Conservation (phyloP, 2,797 vertebrate genomes). For the Artibeus jamaicensis region DNA sequence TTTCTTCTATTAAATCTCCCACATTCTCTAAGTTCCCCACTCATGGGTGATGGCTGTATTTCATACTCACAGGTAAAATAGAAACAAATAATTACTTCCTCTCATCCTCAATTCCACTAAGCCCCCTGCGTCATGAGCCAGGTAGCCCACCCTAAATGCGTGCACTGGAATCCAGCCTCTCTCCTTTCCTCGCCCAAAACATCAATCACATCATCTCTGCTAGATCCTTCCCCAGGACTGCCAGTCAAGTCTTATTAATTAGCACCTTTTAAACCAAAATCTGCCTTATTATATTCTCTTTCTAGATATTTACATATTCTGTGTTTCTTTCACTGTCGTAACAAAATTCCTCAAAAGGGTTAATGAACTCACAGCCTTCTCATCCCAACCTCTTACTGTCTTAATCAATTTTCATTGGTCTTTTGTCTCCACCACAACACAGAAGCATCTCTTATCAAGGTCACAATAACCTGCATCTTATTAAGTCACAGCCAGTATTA, state of each 20-base stretch:
- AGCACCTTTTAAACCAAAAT: background rate
- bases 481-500: background rate
- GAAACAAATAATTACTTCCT: background rate
- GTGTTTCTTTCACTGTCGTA: background rate
- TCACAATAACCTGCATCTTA: too few relatives aligned
- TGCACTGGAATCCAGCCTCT: background rate
- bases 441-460: background rate
- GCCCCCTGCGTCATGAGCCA: background rate
- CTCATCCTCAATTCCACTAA: background rate
- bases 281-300: background rate
- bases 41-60: background rate
- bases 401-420: background rate
- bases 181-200: background rate
- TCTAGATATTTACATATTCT: background rate
- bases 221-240: background rate
- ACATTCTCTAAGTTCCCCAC: background rate
- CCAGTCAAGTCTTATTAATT: background rate
- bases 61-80: background rate
- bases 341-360: background rate
- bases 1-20: background rate
- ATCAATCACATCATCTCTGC: background rate
- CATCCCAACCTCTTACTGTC: background rate
- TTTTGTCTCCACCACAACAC: background rate
- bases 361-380: background rate
- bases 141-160: accelerated